Base-by-base conservation (phyloP, 2,113 vertebrate genomes). In the Phrynosoma blainvillii region DNA sequence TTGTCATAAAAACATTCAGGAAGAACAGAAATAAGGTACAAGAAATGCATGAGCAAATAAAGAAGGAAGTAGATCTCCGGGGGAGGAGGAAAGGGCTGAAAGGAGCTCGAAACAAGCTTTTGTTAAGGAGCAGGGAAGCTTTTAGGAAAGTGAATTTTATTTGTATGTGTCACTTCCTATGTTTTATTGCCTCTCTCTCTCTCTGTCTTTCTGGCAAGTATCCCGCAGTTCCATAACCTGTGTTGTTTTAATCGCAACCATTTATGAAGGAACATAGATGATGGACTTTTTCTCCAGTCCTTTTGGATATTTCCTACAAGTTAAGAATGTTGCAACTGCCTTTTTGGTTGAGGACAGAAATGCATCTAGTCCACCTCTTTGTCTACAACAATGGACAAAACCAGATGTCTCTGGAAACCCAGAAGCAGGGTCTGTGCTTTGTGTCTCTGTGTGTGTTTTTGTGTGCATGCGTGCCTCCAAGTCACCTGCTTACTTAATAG, bases 101-200 rank as follows among this genome's bases (percentile, higher is more conserved):
- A 76, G 92, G 87, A 74, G 30, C 80, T 92, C 83, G 86, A 92
- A 89, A 52, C 79, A 36, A 82, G 65, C 47, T 6, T 86, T 79
- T 71, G 76, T 89, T 70, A 88, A 42, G 16, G 32, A 79, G 66
- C 54, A 54, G 89, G 89, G 81, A 89, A 70, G 90, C 89, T 96
- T 94, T 96, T 95, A 96, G 89, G 89, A 91, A 94, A 93, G 91
- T 89, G 93, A 93, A 87, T 95, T 93, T 95, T 94, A 94, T 94
- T 94, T 95, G 91, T 94, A 70, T 89, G 89, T 93, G 93, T 93
- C 79, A 95, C 93, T 95, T 96, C 94, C 95, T 95, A 92, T 92
- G 90, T 95, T 95, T 95, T 95, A 95, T 93, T 93, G 90, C 92
- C 82, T 89, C 89, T 92, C 83, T 86, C 88, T 89, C 90, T 62